These are phyloP conservation scores for Dermatemys mawii DNA, from an alignment of 2,113 vertebrate species.

Conservation along the genomic window DNA sequence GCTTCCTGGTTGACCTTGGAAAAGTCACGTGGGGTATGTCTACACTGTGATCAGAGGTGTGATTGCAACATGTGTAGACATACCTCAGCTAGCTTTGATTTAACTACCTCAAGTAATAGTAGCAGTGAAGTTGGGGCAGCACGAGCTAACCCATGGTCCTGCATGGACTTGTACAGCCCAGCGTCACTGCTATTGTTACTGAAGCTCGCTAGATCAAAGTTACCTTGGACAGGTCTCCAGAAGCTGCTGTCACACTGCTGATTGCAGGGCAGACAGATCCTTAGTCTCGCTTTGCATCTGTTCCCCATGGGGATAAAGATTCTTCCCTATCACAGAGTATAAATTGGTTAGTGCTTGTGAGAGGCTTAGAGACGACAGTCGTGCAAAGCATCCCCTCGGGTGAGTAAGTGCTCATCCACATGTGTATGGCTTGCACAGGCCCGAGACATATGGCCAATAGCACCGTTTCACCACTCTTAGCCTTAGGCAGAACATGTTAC, in stretches of 20 bases:
- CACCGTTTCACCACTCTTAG: neutral
- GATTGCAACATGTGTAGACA: neutral
- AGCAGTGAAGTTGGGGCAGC: neutral
- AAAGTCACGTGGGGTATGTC: neutral
- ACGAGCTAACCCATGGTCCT: neutral
- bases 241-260: neutral
- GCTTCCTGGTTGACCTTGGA: neutral
- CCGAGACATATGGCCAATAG: neutral
- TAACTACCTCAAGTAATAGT: neutral
- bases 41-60: neutral
- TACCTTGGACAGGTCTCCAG: neutral
- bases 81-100: neutral
- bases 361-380: neutral
- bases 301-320: neutral
- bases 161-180: neutral
- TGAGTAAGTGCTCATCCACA: accelerated
- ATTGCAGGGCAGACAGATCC: neutral
- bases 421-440: neutral
- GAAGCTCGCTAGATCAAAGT: neutral
- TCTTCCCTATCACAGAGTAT: neutral
- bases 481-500: neutral
- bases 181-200: neutral
- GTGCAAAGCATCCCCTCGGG: neutral
- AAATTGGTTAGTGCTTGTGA: accelerated
- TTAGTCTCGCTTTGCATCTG: neutral